Evolutionary conservation across 2,797 vertebrate genomes (phyloP), one percentile per base, ranked within the genome.

Genomic region (Falco concolor): DNA sequence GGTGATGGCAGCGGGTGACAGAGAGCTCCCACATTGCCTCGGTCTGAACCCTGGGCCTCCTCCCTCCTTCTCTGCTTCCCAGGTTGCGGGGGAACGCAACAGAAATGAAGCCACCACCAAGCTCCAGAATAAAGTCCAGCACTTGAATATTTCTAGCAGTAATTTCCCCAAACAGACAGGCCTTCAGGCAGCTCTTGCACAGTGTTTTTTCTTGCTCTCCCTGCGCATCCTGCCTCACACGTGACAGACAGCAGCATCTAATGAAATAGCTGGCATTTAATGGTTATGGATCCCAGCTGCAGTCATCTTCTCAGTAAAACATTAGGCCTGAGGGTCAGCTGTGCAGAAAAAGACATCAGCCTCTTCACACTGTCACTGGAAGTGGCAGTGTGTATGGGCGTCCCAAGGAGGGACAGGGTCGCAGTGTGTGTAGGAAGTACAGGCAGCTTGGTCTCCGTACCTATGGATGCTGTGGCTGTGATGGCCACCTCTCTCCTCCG

Each of bases 211-310:
- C 44, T 90, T 34, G 49, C 36, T 76, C 44, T 72, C 23, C 28
- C 24, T 11, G 4, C n/a, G 6, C 0, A 5, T 42, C 5, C n/a
- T 5, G 27, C 44, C 14, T 70, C 2, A 0, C 38, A 30, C 0
- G 0, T 57, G 72, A 34, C 27, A 32, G 34, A 8, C 34, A 25
- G 47, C 65, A 25, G 49, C 17, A 13, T 34, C 17, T 68, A 25
- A 52, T 47, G 27, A 56, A 81, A 49, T 34, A 27, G n/a, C 38
- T 73, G 56, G 34, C 19, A 3, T 34, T 57, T 32, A 30, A 42
- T 25, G 36, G 53, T 12, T 36, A 9, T 2, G 18, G 38, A 30
- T 73, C 50, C 54, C n/a, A 47, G 11, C 56, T 49, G 38, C 57
- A 42, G 73, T 28, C 12, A 5, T 44, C 76, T 61, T 45, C 23